Evolutionary conservation across 1,140 invertebrate species (phyloP).

Genomic region (Elymnias hypermnestra): DNA sequence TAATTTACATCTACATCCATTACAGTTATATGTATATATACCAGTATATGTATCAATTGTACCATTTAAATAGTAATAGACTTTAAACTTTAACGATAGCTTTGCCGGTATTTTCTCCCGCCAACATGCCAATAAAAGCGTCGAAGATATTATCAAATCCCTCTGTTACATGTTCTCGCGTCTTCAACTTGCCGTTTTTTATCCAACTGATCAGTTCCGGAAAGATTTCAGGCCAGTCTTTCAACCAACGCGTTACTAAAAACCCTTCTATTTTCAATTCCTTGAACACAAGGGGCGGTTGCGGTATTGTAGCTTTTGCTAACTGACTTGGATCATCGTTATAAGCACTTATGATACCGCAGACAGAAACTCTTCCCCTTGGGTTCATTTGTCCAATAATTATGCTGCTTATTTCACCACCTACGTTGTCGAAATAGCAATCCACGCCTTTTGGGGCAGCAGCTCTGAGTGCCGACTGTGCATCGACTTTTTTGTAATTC

Average conservation of each 20-base stretch:
- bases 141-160: slow-evolving; percentile 78
- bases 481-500: slow-evolving; percentile 82
- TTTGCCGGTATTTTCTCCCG: slow-evolving; percentile 79
- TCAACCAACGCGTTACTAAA: slow-evolving; percentile 29
- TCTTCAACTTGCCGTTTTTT: slow-evolving; percentile 74
- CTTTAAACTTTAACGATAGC: slow-evolving; percentile 74
- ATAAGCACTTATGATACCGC: slow-evolving; percentile 77
- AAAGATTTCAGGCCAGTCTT: slow-evolving; percentile 64
- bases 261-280: slow-evolving; percentile 75
- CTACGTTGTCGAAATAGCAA: too few species aligned
- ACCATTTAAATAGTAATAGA: too few species aligned
- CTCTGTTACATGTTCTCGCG: slow-evolving; percentile 73
- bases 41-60: too few species aligned
- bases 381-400: slow-evolving; percentile 79
- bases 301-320: slow-evolving; percentile 71
- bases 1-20: too few species aligned
- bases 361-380: slow-evolving; percentile 77
- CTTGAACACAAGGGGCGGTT: slow-evolving; percentile 66
- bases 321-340: slow-evolving; percentile 66
- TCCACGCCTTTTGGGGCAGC: slow-evolving; percentile 81
- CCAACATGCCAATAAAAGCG: slow-evolving; percentile 77
- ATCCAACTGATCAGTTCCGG: slow-evolving; percentile 70
- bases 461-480: slow-evolving; percentile 74
- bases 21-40: too few species aligned
- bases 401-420: slow-evolving; percentile 77